Evolutionary conservation across 2,888 invertebrate genomes (phyloP).

Genomic region (Ceramica pisi): DNA sequence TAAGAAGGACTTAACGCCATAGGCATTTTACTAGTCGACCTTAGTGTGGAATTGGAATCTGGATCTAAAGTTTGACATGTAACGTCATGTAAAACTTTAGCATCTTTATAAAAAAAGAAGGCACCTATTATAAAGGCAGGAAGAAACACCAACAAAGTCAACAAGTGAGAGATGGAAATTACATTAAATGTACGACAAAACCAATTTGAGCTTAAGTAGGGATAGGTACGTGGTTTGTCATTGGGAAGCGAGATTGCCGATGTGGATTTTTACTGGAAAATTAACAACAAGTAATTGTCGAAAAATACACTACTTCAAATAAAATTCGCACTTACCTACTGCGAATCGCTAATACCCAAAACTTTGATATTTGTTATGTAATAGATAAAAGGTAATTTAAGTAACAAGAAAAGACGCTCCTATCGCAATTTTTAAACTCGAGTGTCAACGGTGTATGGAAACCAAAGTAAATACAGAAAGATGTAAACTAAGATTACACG

Average conservation of each 20-base stretch:
- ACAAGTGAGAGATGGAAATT: neutral
- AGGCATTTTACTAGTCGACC: too few species aligned
- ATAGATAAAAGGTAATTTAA: slow-evolving; percentile 48
- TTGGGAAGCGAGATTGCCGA: too few species aligned
- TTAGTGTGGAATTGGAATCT: too few species aligned
- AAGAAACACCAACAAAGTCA: too few species aligned
- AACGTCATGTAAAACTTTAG: too few species aligned
- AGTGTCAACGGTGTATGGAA: slow-evolving; percentile 32
- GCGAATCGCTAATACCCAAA: slow-evolving; percentile 24
- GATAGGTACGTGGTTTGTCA: too few species aligned
- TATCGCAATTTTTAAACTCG: slow-evolving; percentile 24
- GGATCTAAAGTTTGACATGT: too few species aligned
- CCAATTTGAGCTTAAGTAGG: neutral
- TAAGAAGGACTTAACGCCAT: too few species aligned
- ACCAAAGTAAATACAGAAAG: slow-evolving; percentile 48
- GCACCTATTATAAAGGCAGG: too few species aligned
- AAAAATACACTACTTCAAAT: neutral
- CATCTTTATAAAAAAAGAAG: too few species aligned
- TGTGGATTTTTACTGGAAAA: neutral
- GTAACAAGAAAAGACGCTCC: slow-evolving; percentile 31
- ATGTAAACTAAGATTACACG: slow-evolving; percentile 27
- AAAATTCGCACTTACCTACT: neutral
- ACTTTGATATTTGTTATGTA: slow-evolving; percentile 33
- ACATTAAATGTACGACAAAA: neutral
- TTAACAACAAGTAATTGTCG: neutral